Conservation (phyloP, 53 echinoderm and acorn worm species). For the Arbacia lixula region DNA sequence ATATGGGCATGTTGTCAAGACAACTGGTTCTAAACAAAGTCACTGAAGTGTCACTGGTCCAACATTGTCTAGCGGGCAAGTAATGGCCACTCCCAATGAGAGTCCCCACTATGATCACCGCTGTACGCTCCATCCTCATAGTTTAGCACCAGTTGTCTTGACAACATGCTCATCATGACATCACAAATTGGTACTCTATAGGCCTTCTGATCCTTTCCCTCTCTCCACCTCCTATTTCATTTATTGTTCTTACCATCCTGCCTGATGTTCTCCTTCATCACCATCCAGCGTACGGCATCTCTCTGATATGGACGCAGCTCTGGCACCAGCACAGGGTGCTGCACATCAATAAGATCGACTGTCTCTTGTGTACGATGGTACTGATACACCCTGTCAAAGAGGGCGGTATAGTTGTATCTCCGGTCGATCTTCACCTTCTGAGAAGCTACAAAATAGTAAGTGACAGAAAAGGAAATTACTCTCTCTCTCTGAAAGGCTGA, state of each 20-base stretch:
- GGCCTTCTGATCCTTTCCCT: neutral
- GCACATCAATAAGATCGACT: constrained; percentile 29
- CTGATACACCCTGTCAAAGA: constrained; percentile 80
- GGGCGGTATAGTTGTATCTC: constrained; percentile 71
- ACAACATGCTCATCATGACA: too few species aligned
- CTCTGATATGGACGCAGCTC: constrained; percentile 84
- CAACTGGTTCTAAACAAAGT: too few species aligned
- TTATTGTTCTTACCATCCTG: constrained; percentile 37
- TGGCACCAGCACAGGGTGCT: constrained; percentile 81
- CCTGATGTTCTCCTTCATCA: constrained; percentile 68
- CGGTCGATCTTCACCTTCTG: constrained; percentile 30
- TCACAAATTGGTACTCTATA: constrained; percentile 29
- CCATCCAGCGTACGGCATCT: constrained; percentile 93
- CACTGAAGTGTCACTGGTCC: too few species aligned
- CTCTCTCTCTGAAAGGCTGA: too few species aligned
- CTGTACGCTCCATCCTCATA: neutral
- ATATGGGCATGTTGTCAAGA: too few species aligned
- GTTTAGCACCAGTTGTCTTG: too few species aligned
- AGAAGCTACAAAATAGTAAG: too few species aligned
- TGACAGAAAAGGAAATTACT: too few species aligned
- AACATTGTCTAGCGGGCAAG: too few species aligned
- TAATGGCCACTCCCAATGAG: too few species aligned
- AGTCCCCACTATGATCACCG: too few species aligned
- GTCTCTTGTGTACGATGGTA: constrained; percentile 64
- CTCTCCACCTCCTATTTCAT: too few species aligned